Evolutionary conservation across 92 coral and sea anemone genomes (phyloP), one percentile per base, ranked within the genome.

Genomic region (Epizoanthus stellaris): DNA sequence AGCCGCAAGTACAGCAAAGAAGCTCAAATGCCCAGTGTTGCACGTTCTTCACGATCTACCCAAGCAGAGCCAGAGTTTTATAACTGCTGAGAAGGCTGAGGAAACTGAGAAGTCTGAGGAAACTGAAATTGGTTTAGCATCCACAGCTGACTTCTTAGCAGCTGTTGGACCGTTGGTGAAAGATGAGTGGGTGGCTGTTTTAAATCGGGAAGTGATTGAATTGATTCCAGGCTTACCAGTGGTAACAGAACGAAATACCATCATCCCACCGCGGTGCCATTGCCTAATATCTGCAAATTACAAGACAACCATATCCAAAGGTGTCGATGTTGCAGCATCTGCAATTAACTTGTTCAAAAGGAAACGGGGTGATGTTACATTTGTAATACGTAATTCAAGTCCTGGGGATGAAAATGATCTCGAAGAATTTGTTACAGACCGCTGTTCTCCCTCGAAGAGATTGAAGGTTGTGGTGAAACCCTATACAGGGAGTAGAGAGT

Each of bases 201-300:
- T 92, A 4, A 92, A 92, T 40, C 86, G 90, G 16, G 83, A 87
- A 59, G 86, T 92, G 4, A 72, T 89, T 0, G 84, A 83, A 57
- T 76, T 92, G 23, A 84, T 92, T n/a, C 95, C 95, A 15, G 95
- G 95, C 1, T 30, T 92, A 52, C 91, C 95, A 49, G 81, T 83
- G 0, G 87, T 87, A 13, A 65, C 66, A 8, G 65, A 84, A 16
- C 65, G 95, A 49, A 92, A 92, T 25, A 7, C 65, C 12, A 84
- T 92, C 10, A 54, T 84, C 11, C 69, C 92, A 4, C 93, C 91
- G 30, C 91, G 75, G 70, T 57, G 85, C 57, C 91, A 89, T 56
- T 92, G 90, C 80, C 25, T 62, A n/a, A 62, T 20, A 30, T 62
- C 25, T 62, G 67, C 36, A n/a, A 30, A 20, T 62, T 62, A 4